Base-by-base conservation (phyloP, 2,888 invertebrate species). In the Eristalis intricaria region DNA sequence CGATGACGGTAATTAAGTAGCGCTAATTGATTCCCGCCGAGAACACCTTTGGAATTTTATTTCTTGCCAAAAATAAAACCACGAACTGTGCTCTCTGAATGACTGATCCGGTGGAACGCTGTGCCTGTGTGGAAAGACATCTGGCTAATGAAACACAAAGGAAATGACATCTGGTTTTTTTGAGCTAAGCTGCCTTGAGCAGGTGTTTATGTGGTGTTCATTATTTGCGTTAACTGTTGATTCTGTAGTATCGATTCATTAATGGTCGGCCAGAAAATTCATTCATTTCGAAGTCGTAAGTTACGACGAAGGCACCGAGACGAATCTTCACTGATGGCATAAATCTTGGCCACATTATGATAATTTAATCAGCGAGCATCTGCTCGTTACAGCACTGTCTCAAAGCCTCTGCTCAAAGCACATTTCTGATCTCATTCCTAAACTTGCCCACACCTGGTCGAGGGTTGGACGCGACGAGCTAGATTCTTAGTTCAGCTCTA, bases 21-120 rank as follows among this genome's bases (percentile, higher is more conserved):
- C n/a, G 77, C 63, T 77, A 77, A 70, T 70, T 77, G 69, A 77
- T 70, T 77, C n/a, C 26, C 10, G 13, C 35, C n/a, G 50, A 38
- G 56, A 69, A 19, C 35, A 69, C 43, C 43, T 38, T 26, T 10
- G 13, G 7, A 35, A 38, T 23, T 32, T 32, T 32, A 8, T 32
- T 32, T 43, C 2, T 43, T 68, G 43, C 61, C 35, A 23, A 77
- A 69, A 77, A 69, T 77, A 69, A 63, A 69, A 66, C 65, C 64
- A 35, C 38, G 64, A 69, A 29, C n/a, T 50, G n/a, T 26, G 60
- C 22, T 1, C 4, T 2, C 56, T 56, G 56, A 8, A 56, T 56
- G 56, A 7, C n/a, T 56, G 50, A 50, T 26, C 5, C 15, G 7
- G 13, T 60, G 26, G 60, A 60, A 10, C 15, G 23, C 43, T 73